Evolutionary conservation across 2,113 vertebrate species (phyloP).

Genomic region (Hydrolagus affinis): DNA sequence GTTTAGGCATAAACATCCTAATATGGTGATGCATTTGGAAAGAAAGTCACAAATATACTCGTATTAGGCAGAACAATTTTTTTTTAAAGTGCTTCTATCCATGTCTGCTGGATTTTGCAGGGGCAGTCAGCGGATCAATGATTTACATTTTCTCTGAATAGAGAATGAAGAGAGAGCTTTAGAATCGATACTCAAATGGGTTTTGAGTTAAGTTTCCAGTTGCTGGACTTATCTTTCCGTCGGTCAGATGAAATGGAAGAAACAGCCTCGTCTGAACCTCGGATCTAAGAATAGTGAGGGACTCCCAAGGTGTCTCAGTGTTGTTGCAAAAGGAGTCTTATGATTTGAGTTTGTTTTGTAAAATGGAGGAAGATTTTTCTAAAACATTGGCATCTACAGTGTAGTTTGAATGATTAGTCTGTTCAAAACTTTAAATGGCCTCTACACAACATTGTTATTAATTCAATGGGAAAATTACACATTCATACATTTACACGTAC

Average conservation of each 20-base stretch:
- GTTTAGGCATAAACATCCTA: background rate
- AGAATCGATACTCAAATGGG: background rate
- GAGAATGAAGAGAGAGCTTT: background rate
- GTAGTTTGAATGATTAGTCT: no score
- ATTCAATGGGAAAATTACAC: background rate
- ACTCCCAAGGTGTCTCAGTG: background rate
- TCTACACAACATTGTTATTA: no score
- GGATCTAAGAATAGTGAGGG: background rate
- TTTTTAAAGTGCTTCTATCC: background rate
- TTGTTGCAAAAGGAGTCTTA: background rate
- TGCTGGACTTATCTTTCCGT: background rate
- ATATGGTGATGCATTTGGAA: background rate
- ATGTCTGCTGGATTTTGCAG: background rate
- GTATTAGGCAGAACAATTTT: background rate
- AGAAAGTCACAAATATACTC: background rate
- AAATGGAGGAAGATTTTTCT: background rate
- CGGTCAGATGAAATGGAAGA: background rate
- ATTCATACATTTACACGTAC: background rate
- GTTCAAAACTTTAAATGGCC: no score
- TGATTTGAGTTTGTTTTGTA: background rate
- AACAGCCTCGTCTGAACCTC: background rate
- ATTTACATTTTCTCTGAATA: background rate
- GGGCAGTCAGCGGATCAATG: no score
- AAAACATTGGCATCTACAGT: no score
- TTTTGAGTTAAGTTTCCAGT: background rate